Evolutionary conservation across 2,888 invertebrate species (phyloP).

Genomic region (Unio pictorum): DNA sequence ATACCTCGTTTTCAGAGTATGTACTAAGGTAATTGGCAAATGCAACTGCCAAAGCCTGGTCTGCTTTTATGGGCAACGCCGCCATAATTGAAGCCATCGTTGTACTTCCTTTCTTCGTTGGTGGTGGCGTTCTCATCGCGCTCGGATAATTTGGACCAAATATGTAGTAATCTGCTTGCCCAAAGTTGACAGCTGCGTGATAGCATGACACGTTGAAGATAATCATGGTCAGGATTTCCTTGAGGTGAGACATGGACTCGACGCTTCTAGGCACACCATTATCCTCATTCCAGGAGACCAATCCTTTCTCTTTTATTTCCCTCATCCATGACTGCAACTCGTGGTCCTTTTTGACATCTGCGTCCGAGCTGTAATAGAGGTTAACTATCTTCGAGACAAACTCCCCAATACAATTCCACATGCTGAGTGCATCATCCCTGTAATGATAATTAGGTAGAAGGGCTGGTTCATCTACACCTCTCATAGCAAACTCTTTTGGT

Average conservation of each 20-base stretch:
- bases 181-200: constrained; percentile 31
- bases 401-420: constrained; percentile 20
- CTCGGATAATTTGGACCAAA: constrained; percentile 37
- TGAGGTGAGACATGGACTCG: constrained; percentile 13
- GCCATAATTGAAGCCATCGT: constrained; percentile 21
- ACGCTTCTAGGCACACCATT: constrained; percentile 28
- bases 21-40: constrained; percentile 29
- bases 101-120: constrained; percentile 22
- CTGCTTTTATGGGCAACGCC: constrained; percentile 26
- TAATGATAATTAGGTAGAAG: constrained; percentile 30
- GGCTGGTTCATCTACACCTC: constrained; percentile 23
- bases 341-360: constrained; percentile 18
- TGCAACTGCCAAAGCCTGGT: constrained; percentile 28
- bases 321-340: constrained; percentile 25
- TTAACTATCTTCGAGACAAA: constrained; percentile 21
- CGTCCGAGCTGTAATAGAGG: constrained; percentile 23
- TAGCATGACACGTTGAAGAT: constrained; percentile 28
- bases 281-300: constrained; percentile 14
- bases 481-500: constrained; percentile 14
- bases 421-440: constrained; percentile 28
- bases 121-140: constrained; percentile 24
- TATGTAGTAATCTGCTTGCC: constrained; percentile 31
- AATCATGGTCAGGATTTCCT: constrained; percentile 25
- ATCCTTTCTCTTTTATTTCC: constrained; percentile 26
- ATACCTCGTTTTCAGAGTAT: constrained; percentile 27